Evolutionary conservation across 2,113 vertebrate species (phyloP), one percentile per base, ranked within the genome.

Genomic region (Proterorhinus semilunaris): DNA sequence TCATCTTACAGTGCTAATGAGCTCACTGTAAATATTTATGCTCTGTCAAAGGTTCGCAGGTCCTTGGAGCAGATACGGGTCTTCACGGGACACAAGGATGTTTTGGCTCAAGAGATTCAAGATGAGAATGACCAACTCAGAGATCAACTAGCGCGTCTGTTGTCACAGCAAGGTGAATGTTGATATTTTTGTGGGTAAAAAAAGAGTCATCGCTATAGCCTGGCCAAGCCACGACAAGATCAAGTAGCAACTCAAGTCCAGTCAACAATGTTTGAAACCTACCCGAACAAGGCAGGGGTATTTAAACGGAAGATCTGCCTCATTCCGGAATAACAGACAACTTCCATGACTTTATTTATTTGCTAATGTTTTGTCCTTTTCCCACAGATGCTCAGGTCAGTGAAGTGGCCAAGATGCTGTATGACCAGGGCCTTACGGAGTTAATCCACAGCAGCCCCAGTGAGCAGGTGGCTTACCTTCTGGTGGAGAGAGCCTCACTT

Each of bases 321-420:
- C 21, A 21, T 21, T 21, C 21, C 27, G 4, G 27, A 36, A 36
- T 36, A 36, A 36, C 27, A 36, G 27, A 36, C 27, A 36, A 36
- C 27, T 36, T 36, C 27, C 27, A 36, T 3, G 2, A 36, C 27
- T 36, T 36, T 36, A 36, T 36, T 36, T 36, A 36, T 36, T 36
- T 36, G 1, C 27, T 36, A 1, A 2, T 59, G 21, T 15, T 62
- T 62, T 54, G 15, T 15, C 68, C 51, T 61, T 0, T 77, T 72
- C 15, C 57, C 4, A 82, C 82, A 97, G 95, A 94, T 74, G 73
- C 83, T 12, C 93, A 94, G 87, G 86, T 89, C 83, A 94, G 91
- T 44, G 93, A 96, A 83, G 89, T 93, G 55, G 79, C 92, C 58
- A 93, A 95, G 87, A 92, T 96, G 94, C 86, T 95, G 82, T 87